Evolutionary conservation across 2,113 vertebrate species (phyloP).

Genomic region (Dasyurus viverrinus): DNA sequence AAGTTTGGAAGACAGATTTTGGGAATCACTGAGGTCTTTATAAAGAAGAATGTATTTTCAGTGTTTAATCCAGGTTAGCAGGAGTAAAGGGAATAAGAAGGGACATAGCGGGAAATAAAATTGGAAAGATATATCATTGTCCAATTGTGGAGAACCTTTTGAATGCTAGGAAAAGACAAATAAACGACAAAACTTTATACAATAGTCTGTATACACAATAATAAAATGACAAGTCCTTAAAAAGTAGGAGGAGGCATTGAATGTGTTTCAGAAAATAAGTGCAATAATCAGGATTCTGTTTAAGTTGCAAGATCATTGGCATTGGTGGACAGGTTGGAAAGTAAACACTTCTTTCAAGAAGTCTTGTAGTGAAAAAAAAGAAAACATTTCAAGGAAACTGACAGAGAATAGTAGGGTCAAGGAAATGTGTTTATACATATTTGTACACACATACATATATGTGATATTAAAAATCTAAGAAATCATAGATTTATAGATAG

Average conservation of each 20-base stretch:
- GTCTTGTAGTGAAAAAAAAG: background rate
- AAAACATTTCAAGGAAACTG: background rate
- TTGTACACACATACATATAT: too few species aligned
- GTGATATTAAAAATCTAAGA: background rate
- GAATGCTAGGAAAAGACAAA: background rate
- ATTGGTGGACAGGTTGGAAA: background rate
- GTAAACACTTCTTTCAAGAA: background rate
- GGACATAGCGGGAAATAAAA: background rate
- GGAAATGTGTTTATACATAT: background rate
- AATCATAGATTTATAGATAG: background rate
- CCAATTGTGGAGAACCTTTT: background rate
- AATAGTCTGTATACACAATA: background rate
- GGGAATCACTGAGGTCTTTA: background rate
- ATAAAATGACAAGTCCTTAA: background rate
- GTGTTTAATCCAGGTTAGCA: background rate
- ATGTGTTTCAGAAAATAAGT: background rate
- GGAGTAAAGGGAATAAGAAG: background rate
- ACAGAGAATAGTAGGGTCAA: background rate
- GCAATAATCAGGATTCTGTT: background rate
- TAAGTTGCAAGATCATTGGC: background rate
- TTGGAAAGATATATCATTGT: background rate
- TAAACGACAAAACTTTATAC: background rate
- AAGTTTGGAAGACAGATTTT: background rate
- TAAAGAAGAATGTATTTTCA: background rate
- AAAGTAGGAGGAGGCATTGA: background rate